Evolutionary conservation across 2,797 vertebrate genomes (phyloP), one percentile per base, ranked within the genome.

Genomic region (Ataeniobius toweri): DNA sequence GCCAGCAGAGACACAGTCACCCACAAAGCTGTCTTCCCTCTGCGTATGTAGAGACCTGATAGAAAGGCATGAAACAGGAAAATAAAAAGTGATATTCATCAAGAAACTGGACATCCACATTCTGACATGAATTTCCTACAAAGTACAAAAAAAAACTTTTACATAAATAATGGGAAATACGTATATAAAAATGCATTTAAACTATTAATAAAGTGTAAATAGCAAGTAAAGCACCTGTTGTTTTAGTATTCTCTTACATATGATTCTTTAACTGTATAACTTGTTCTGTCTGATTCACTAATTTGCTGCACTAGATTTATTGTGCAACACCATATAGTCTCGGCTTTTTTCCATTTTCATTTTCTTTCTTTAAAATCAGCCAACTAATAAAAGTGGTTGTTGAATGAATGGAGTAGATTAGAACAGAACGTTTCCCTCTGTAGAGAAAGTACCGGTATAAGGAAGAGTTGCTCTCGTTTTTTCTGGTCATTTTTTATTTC

Each of bases 11-110:
- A 89, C 0, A 96, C 83, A 0, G 97, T 96, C 75, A 96, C 94
- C 95, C 96, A 97, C 74, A 98, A 94, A 0, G 97, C 97, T 0
- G 95, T 96, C 87, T 84, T 96, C 91, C 95, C 96, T 58, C 98
- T 95, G 80, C 96, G 96, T 20, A 72, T 63, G 84, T 97, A 97
- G 67, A 94, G 95, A 73, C 83, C 97, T 98, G 88, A 50, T 39
- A 1, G 9, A 24, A 26, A 73, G 26, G 36, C n/a, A 28, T 67
- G 46, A 71, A 48, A 26, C 7, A 28, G 3, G 16, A 16, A 63
- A 63, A 67, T 24, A n/a, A 41, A 39, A 6, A 24, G 6, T 6
- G 6, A 53, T 53, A 20, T 53, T 53, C 20, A 2, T 39, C 20
- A 9, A 41, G 22, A 67, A 24, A 1, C 6, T 22, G 20, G 12